These are phyloP conservation scores for Epirrhoe alternata DNA, from an alignment of 2,888 invertebrate species.

Conservation along the genomic window DNA sequence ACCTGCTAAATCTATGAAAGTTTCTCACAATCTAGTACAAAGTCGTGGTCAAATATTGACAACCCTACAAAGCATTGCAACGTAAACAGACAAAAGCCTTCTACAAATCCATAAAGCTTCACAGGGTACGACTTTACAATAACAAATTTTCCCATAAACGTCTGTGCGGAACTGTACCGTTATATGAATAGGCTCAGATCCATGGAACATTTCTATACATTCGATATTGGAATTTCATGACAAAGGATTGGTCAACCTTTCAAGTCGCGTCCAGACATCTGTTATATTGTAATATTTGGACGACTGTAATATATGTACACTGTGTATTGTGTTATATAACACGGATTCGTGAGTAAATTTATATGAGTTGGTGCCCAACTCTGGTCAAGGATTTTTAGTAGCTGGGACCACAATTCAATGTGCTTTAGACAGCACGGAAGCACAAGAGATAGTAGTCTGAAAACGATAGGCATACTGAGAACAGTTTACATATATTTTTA, in stretches of 20 bases:
- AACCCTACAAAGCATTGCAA: background rate
- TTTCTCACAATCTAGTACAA: background rate
- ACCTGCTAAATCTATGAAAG: no score
- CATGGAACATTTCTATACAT: constrained; percentile 66
- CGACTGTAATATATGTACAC: background rate
- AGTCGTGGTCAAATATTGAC: background rate
- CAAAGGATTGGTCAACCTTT: constrained; percentile 79
- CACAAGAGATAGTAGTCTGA: no score
- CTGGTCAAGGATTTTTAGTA: no score
- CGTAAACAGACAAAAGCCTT: background rate
- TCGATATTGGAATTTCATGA: constrained; percentile 77
- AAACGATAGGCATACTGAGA: no score
- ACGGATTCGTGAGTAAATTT: background rate
- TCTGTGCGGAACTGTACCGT: constrained; percentile 35
- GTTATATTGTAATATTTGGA: no score
- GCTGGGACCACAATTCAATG: no score
- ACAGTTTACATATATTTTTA: no score
- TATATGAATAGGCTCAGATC: constrained; percentile 66
- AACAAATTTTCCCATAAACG: constrained; percentile 1
- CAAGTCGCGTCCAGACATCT: background rate
- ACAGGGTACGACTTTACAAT: background rate
- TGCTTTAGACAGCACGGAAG: no score
- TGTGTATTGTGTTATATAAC: background rate
- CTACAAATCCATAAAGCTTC: background rate
- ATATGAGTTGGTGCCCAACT: no score